Percentiles rank a stretch among this genome's conserved stretches.
These are phyloP conservation scores for Cheirogaleus major DNA, from an alignment of 2,797 vertebrate species.

Conservation along the genomic window DNA sequence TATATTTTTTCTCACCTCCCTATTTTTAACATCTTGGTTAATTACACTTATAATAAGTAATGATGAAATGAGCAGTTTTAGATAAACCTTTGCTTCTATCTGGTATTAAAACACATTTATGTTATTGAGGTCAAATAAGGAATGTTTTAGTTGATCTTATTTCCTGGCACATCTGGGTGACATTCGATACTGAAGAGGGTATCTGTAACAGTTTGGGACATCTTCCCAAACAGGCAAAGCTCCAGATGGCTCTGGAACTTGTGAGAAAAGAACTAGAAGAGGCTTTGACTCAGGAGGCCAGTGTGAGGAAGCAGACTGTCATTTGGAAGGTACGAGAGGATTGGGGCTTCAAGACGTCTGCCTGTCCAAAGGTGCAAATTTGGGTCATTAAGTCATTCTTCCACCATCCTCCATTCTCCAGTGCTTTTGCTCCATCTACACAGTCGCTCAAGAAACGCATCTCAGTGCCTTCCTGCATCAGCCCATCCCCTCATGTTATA, in stretches of 20 bases:
- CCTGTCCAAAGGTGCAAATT: background rate
- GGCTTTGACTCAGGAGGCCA: slow-evolving; percentile 50
- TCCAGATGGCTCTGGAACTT: slow-evolving; percentile 47
- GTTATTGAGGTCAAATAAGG: background rate
- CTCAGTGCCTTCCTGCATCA: background rate
- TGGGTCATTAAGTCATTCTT: background rate
- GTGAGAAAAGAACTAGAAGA: slow-evolving; percentile 64
- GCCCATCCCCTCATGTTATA: fast-evolving
- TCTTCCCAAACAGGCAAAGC: slow-evolving; percentile 61
- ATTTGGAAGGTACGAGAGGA: slow-evolving; percentile 72
- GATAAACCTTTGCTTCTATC: background rate
- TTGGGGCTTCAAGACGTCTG: background rate
- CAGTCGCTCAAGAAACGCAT: background rate
- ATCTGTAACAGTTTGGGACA: background rate
- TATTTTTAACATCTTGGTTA: background rate
- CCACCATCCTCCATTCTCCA: background rate
- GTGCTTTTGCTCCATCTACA: background rate
- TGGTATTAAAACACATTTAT: background rate
- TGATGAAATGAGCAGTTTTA: background rate
- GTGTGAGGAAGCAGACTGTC: slow-evolving; percentile 61
- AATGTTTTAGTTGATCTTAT: background rate
- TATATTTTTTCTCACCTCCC: background rate
- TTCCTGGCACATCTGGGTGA: background rate
- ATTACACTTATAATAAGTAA: background rate
- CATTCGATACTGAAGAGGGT: fast-evolving